Conservation (phyloP, 2,797 vertebrate genomes). For the Megalops cyprinoides region DNA sequence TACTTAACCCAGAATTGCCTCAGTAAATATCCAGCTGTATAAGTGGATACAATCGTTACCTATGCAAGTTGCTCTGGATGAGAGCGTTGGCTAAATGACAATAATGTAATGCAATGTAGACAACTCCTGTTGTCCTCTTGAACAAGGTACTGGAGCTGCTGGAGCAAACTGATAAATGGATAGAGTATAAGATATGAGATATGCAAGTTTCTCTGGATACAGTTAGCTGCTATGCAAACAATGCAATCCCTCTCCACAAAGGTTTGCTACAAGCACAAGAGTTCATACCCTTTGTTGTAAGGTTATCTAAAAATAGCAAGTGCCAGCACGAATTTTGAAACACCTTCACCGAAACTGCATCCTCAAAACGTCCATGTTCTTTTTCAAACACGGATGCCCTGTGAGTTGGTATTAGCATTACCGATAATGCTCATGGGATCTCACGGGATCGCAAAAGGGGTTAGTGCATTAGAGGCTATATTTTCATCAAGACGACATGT, state of each 20-base stretch:
- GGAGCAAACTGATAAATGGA: background rate
- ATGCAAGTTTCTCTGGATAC: background rate
- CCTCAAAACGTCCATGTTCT: constrained; percentile 1
- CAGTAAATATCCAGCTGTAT: no score
- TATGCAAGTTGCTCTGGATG: no score
- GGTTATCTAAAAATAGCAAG: constrained; percentile 65
- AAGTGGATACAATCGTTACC: no score
- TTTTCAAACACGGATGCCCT: background rate
- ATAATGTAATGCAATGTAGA: no score
- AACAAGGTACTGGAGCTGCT: background rate
- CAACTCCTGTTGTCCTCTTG: background rate
- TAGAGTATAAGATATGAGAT: background rate
- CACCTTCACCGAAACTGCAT: constrained; percentile 40
- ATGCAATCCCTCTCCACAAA: background rate
- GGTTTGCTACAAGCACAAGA: background rate
- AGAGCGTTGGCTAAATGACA: no score
- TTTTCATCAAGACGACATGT: background rate
- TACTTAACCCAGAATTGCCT: no score
- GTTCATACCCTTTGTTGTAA: constrained; percentile 45
- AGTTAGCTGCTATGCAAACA: background rate
- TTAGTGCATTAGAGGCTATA: background rate
- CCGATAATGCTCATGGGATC: no score
- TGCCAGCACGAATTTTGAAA: constrained; percentile 29
- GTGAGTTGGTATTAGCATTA: background rate
- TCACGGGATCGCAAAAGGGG: background rate